phyloP scores from a whole-genome alignment of 2,888 invertebrate species.

The Molanna angustata region DNA sequence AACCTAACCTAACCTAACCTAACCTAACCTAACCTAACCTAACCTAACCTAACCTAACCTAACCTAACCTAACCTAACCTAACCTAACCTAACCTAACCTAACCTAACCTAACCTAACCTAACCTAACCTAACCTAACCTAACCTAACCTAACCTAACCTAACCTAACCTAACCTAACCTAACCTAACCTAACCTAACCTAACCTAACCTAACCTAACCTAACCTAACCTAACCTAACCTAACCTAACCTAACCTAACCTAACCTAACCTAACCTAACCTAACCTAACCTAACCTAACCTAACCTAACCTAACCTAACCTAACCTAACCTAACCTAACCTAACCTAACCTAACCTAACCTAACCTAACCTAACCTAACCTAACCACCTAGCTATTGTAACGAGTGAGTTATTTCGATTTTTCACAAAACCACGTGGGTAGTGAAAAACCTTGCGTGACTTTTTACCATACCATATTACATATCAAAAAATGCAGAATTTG shows the following conservation, averaged over 20 bases:
- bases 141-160: constrained; percentile 29
- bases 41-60: constrained; percentile 33
- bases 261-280: constrained; percentile 29
- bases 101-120: constrained; percentile 33
- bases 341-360: constrained; percentile 24
- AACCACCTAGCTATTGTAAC: no score
- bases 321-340: constrained; percentile 16
- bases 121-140: constrained; percentile 26
- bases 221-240: constrained; percentile 30
- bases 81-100: constrained; percentile 26
- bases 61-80: constrained; percentile 29
- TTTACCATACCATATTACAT: no score
- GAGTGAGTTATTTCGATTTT: no score
- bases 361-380: constrained; percentile 24
- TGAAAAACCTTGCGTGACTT: no score
- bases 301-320: constrained; percentile 25
- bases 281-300: constrained; percentile 28
- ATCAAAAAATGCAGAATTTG: no score
- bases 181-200: constrained; percentile 30
- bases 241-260: constrained; percentile 20
- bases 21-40: constrained; percentile 27
- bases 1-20: constrained; percentile 25
- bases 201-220: constrained; percentile 30
- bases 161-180: constrained; percentile 27
- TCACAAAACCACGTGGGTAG: no score